Evolutionary conservation across 2,888 invertebrate genomes (phyloP).

Genomic region (Halictus quadricinctus): DNA sequence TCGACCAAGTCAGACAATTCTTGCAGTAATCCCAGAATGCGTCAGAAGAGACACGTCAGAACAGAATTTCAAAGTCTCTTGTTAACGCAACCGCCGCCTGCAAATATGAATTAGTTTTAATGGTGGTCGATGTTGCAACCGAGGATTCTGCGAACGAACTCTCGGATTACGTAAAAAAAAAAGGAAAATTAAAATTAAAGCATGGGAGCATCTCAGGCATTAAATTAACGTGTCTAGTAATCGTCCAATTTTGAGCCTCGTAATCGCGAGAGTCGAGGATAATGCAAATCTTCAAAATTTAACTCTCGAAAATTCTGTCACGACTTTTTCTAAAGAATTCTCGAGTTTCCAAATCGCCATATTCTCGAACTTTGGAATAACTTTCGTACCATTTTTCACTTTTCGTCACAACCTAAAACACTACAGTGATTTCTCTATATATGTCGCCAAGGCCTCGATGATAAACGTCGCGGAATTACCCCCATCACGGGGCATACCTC

Average conservation of each 20-base stretch:
- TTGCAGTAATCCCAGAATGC: constrained; percentile 30
- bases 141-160: not conserved
- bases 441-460: no score
- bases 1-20: not conserved
- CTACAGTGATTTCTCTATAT: no score
- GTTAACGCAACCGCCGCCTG: constrained; percentile 21
- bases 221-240: not conserved
- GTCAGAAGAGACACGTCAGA: constrained; percentile 23
- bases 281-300: not conserved
- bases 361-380: no score
- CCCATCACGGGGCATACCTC: no score
- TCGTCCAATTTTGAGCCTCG: not conserved
- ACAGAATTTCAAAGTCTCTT: constrained; percentile 11
- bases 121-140: constrained; percentile 13
- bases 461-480: no score
- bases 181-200: not conserved
- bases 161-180: constrained; percentile 22
- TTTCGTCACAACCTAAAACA: no score
- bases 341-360: no score
- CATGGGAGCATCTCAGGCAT: not conserved
- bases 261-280: not conserved
- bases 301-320: no score
- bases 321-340: no score
- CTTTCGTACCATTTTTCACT: no score
- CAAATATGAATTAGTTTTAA: constrained; percentile 38